Evolutionary conservation across 30 jellyfish, hydroid and myxozoan species (phyloP).

Genomic region (Hydra vulgaris): DNA sequence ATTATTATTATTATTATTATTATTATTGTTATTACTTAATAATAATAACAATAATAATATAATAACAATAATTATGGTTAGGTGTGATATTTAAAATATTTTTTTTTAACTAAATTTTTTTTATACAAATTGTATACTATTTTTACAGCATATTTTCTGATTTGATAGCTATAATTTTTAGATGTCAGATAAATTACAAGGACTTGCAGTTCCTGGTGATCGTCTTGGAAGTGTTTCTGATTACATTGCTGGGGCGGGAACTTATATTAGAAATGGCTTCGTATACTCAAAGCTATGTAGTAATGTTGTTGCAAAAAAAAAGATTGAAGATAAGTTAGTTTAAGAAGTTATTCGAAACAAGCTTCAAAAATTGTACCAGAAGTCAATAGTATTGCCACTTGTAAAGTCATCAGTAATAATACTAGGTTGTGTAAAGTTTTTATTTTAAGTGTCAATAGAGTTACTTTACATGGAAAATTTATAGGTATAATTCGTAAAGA

Average conservation of each 20-base stretch:
- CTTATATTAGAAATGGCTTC: constrained; percentile 56
- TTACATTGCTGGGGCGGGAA: constrained; percentile 60
- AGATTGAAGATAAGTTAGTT: constrained; percentile 11
- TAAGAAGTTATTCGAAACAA: constrained; percentile 19
- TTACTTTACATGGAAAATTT: constrained; percentile 46
- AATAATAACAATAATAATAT: no score
- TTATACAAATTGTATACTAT: no score
- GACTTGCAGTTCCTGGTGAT: constrained; percentile 52
- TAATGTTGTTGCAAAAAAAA: constrained; percentile 9
- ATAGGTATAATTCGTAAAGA: constrained; percentile 82
- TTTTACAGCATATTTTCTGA: no score
- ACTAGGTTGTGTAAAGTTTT: constrained; percentile 68
- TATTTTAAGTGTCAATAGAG: constrained; percentile 68
- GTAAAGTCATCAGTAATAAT: constrained; percentile 58
- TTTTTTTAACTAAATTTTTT: no score
- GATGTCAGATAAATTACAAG: not conserved
- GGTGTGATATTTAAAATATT: no score
- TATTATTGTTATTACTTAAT: no score
- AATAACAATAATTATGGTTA: no score
- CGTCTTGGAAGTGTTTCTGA: constrained; percentile 65
- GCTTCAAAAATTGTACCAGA: constrained; percentile 34
- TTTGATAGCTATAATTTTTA: no score
- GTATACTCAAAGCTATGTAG: constrained; percentile 68
- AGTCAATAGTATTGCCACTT: constrained; percentile 43
- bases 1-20: no score